Base-by-base conservation (phyloP, 2,113 vertebrate species). In the Pelmatolapia mariae region DNA sequence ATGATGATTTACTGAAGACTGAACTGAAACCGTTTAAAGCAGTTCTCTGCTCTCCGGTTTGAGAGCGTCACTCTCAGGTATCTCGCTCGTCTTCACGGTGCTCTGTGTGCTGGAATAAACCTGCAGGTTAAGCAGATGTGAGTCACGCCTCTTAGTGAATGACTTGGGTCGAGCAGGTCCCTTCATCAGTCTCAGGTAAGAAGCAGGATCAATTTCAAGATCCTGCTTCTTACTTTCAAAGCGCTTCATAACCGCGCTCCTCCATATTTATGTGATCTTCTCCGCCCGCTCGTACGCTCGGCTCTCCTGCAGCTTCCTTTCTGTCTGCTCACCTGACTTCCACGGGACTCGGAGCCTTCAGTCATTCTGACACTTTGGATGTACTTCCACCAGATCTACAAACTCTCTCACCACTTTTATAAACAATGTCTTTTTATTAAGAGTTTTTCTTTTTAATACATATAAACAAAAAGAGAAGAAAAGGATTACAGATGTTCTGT, bases 211-310 rank as follows among this genome's bases (percentile, higher is more conserved):
- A 59, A 18, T 59, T 31, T 61, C 3, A 61, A 61, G 26, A 31
- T 61, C 15, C 56, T 59, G 56, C 56, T 59, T 5, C 22, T 26
- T 56, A 7, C 56, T 31, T 2, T 59, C 57, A 61, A 61, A 18
- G 26, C 8, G 10, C 52, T 53, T 53, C n/a, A 6, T 31, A 10
- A 59, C 57, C 2, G 2, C 3, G 2, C 57, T 29, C 54, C 53
- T 56, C 7, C 57, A 31, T 61, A 18, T 61, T 61, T 61, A 18
- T 1, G 3, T 61, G 57, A 61, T 61, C 26, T 6, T 29, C 13
- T 2, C 13, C 2, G 5, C 31, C 0, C 8, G 5, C 15, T 38
- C 36, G 4, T 38, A 38, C 36, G 10, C 9, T 59, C 3, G 0
- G 56, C 8, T 59, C 8, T 31, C 0, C 26, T 10, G 10, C 56